Evolutionary conservation across 2,113 vertebrate genomes (phyloP), one percentile per base, ranked within the genome.

Genomic region (Leucoraja erinaceus): DNA sequence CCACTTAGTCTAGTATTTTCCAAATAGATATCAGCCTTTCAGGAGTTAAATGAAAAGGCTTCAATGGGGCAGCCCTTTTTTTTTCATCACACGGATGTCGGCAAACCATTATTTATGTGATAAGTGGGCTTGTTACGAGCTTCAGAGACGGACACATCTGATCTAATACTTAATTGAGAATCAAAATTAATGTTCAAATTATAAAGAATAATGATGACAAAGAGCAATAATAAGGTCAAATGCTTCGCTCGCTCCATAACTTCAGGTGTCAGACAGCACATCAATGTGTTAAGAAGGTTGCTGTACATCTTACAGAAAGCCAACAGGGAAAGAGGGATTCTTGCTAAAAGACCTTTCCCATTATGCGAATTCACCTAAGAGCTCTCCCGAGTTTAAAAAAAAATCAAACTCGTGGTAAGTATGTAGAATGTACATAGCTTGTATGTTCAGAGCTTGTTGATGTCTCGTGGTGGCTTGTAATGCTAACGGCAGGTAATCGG

Each of bases 141-240:
- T 88, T 63, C n/a, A 63, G 83, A 88, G 59, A 88, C 83, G 31
- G 59, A 88, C 61, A 14, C 61, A 63, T 28, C 31, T 88, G 83
- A 63, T 88, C 83, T 63, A 88, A 88, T 63, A 63, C 28, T 61
- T 88, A 88, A 88, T 88, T 88, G 61, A 88, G 83, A 88, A 63
- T 88, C 63, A 63, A 31, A 88, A 88, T 28, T 88, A 88, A 63
- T 88, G 83, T 63, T 88, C 59, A 5, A 88, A 88, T 63, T 88
- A 88, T 88, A 88, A 88, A 88, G 83, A 88, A 61, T 88, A 88
- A 88, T 88, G 83, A 88, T 31, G n/a, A 63, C 38, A 88, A 31
- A 31, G 59, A 63, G 59, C 28, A 88, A 25, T 6, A 88, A 61
- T 31, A 66, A 88, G 83, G 83, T 88, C 83, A 88, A 63, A 88